Percentiles rank a stretch among this genome's conserved stretches.
These are phyloP conservation scores for Piezodorus guildinii DNA, from an alignment of 1,140 invertebrate genomes.

Conservation along the genomic window DNA sequence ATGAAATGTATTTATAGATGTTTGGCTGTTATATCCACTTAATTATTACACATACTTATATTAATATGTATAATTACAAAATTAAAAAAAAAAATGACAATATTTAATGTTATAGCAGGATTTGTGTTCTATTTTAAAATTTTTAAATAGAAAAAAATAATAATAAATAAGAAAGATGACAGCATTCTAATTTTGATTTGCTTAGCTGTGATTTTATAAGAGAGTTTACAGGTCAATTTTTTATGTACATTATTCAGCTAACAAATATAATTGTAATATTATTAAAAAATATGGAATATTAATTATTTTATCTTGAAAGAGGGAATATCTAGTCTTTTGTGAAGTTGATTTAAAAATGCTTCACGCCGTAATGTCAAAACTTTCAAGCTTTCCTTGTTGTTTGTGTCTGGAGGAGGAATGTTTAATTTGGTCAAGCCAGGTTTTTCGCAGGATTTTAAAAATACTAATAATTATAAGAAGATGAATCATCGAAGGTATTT, in stretches of 20 bases:
- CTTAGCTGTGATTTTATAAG: constrained; percentile 5
- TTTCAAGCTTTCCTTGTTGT: background rate
- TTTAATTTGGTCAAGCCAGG: background rate
- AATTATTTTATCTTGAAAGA: constrained; percentile 1
- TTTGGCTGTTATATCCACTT: background rate
- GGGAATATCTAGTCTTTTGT: constrained; percentile 2
- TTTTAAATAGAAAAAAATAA: background rate
- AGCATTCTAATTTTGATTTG: background rate
- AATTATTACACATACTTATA: background rate
- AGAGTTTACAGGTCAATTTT: background rate
- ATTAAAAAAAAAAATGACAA: background rate
- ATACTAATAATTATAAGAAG: too few species aligned
- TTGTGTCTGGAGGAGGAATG: background rate
- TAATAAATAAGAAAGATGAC: background rate
- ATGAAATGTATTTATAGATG: background rate
- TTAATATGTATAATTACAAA: background rate
- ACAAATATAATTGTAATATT: background rate
- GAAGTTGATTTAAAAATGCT: background rate
- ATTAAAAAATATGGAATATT: background rate
- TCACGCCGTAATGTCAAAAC: too few species aligned
- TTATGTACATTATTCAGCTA: too few species aligned
- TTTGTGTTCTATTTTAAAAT: background rate
- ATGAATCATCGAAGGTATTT: too few species aligned
- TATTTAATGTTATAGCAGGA: background rate
- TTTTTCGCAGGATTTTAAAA: background rate